A percentile compares a stretch with the other conserved stretches of the same genome.
Conservation (phyloP, 1,140 invertebrate species). For the Sinonovacula constricta region DNA sequence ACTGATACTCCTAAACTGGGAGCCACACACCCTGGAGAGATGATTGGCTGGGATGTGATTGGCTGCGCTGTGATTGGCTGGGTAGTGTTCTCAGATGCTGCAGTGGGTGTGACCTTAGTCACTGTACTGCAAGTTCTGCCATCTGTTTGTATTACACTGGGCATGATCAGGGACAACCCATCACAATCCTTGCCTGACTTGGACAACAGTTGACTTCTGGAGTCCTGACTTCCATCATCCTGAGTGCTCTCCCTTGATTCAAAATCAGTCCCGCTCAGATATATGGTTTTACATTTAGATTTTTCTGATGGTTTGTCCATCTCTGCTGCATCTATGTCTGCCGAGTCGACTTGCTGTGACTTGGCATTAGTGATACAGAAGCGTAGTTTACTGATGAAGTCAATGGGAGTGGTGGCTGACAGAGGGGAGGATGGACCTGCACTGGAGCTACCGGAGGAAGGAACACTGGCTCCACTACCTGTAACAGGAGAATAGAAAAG, state of each 20-base stretch:
- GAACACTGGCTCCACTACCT: slow-evolving; percentile 57
- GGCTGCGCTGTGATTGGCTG: not conserved
- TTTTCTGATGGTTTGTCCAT: no score
- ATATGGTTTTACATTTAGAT: no score
- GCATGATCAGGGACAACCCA: not conserved
- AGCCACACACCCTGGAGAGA: not conserved
- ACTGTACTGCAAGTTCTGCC: slow-evolving; percentile 8
- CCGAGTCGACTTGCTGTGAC: not conserved
- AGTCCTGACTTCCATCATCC: slow-evolving; percentile 5
- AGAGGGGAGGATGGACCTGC: slow-evolving; percentile 69
- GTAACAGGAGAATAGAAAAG: slow-evolving; percentile 42
- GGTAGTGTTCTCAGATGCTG: not conserved
- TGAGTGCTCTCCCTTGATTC: slow-evolving; percentile 15
- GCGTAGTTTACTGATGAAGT: slow-evolving; percentile 64
- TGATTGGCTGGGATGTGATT: not conserved
- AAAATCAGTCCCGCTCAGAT: slow-evolving; percentile 15
- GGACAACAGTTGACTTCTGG: not conserved
- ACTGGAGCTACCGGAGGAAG: slow-evolving; percentile 69
- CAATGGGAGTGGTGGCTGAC: slow-evolving; percentile 63
- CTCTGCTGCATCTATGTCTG: slow-evolving; percentile 5
- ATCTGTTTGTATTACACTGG: not conserved
- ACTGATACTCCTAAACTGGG: not conserved
- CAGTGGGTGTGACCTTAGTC: no score
- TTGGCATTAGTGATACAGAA: slow-evolving; percentile 60
- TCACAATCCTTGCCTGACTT: not conserved